These are phyloP conservation scores for Silurus asotus DNA, from an alignment of 2,113 vertebrate species.

Conservation along the genomic window DNA sequence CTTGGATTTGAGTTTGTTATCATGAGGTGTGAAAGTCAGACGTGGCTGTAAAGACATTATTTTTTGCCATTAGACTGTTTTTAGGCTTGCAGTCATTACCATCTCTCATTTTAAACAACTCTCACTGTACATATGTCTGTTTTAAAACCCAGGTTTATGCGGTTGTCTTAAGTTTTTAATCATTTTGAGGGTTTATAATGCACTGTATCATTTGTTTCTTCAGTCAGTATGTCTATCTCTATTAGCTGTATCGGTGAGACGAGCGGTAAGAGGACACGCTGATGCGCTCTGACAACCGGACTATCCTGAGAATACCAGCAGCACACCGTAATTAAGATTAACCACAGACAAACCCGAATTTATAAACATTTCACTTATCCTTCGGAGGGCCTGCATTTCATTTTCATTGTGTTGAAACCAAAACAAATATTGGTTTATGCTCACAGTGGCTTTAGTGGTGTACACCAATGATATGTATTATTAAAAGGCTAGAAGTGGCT, in stretches of 20 bases:
- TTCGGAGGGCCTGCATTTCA: neutral
- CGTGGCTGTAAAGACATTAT: neutral
- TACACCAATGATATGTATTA: neutral
- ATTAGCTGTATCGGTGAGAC: neutral
- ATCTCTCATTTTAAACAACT: neutral
- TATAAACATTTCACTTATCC: neutral
- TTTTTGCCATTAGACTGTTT: neutral
- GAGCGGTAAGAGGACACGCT: neutral
- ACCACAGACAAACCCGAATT: neutral
- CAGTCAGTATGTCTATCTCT: neutral
- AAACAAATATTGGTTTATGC: neutral
- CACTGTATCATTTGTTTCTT: neutral
- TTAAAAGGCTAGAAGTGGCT: constrained; percentile 2
- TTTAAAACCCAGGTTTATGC: neutral
- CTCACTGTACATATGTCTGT: neutral
- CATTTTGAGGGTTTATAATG: neutral
- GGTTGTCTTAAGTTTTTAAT: neutral
- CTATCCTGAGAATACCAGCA: neutral
- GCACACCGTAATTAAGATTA: neutral
- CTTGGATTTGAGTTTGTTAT: neutral
- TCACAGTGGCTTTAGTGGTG: neutral
- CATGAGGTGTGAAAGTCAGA: neutral
- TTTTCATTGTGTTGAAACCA: constrained; percentile 19
- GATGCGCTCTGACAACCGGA: neutral
- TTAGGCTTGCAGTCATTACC: neutral